Conservation (phyloP, 92 coral and sea anemone species). For the Porites divaricata region DNA sequence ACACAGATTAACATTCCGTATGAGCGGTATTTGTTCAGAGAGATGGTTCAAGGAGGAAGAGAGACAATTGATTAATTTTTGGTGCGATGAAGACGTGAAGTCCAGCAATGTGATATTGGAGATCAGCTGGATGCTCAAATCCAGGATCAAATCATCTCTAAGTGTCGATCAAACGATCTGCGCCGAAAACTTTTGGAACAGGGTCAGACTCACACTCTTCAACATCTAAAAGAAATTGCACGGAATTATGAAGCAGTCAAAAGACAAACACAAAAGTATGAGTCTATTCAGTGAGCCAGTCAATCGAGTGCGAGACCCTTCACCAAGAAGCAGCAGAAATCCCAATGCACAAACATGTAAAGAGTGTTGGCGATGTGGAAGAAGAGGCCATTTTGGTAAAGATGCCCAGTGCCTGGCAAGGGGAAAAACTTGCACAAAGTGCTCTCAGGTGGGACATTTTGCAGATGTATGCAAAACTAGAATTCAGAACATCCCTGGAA, state of each 20-base stretch:
- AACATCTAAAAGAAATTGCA: slow-evolving; percentile 27
- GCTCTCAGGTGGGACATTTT: slow-evolving; percentile 43
- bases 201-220: slow-evolving; percentile 29
- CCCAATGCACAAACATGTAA: slow-evolving; percentile 7
- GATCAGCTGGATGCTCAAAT: slow-evolving; percentile 39
- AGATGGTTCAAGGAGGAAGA: slow-evolving; percentile 36
- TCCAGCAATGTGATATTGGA: slow-evolving; percentile 40
- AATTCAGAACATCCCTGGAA: not conserved
- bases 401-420: slow-evolving; percentile 42
- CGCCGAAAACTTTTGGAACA: slow-evolving; percentile 56
- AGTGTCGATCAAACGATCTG: slow-evolving; percentile 42
- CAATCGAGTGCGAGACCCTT: not conserved
- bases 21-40: slow-evolving; percentile 60
- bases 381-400: slow-evolving; percentile 43
- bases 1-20: slow-evolving; percentile 60
- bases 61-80: slow-evolving; percentile 33
- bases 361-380: slow-evolving; percentile 52
- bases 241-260: slow-evolving; percentile 35
- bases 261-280: slow-evolving; percentile 34
- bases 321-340: not conserved
- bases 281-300: slow-evolving; percentile 3
- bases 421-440: slow-evolving; percentile 34
- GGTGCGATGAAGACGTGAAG: slow-evolving; percentile 25
- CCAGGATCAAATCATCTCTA: slow-evolving; percentile 46
- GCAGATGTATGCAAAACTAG: slow-evolving; percentile 48